Base-by-base conservation (phyloP, 2,888 invertebrate genomes). In the Kuschelorhynchus macadamiae region DNA sequence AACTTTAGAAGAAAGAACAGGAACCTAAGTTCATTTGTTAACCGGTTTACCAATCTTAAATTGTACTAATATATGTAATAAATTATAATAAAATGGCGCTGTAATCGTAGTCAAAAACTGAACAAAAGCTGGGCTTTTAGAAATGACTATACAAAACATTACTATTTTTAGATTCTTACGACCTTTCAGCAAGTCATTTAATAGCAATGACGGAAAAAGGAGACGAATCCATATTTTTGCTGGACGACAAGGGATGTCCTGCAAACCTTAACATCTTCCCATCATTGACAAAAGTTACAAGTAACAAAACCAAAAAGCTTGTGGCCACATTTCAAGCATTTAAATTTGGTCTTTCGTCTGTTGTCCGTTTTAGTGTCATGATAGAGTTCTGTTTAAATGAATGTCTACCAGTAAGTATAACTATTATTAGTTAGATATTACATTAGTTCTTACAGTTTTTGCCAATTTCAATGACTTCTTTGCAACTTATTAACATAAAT, bases 331-430 rank as follows among this genome's bases (percentile, higher is more conserved):
- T 94, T 81, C 91, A 92, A 78, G 95, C 95, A 0, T 96, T 96
- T 82, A 92, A 95, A 71, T 96, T 96, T 83, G 91, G 93, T 0
- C 90, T 91, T 9, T 93, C 94, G n/a, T 90, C 92, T 25, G 87
- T 93, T 4, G 92, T 95, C 0, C 87, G 91, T 70, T 95, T 96
- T 79, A 91, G 92, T 75, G 90, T 94, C 1, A 90, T 92, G 82
- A 91, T 95, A 9, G 90, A 92, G 71, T 94, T 94, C 81, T 96
- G 95, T 78, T 85, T 89, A n/a, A 84, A 86, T 1, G 86, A 86
- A 68, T 95, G 95, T 79, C 85, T 86, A 16, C 87, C 88, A 76
- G 91, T 92, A 79, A 84, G 82, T 75, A 11, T 25, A 42, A 18
- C 21, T 44, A n/a, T n/a, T n/a, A n/a, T n/a, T n/a, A n/a, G n/a